Base-by-base conservation (phyloP, 2,888 invertebrate genomes). In the Apamea sordens region DNA sequence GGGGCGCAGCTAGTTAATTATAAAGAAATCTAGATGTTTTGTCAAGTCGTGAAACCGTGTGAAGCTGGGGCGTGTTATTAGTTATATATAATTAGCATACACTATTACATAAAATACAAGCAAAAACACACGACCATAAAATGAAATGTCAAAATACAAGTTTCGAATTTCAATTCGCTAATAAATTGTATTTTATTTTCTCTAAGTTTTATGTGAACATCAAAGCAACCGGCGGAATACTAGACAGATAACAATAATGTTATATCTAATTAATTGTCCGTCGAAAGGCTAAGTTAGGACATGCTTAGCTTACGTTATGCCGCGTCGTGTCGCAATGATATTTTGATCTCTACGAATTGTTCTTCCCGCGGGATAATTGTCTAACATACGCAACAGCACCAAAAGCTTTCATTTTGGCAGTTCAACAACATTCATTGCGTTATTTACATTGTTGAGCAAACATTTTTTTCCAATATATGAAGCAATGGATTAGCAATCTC, bases 181-280 rank as follows among this genome's bases (percentile, higher is more conserved):
- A 78, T 78, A 79, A 80, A 82, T 88, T 50, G 63, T 72, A 65
- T 83, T 83, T 76, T 76, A 79, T 73, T 83, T 77, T 82, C 69
- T 65, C 68, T 41, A 15, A 69, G 59, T 73, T 77, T 61, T 76
- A 53, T 75, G 79, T 18, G 41, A 72, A 80, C 70, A 79, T 89
- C 83, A 89, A 89, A 88, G 76, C 76, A 18, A 56, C 82, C 89
- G 89, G 36, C 44, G 8, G 80, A 83, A 84, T 83, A 32, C 50
- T 77, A 67, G 82, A 82, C 70, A 80, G 82, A 77, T 84, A 84
- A 88, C 82, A 87, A 89, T 85, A 87, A 88, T 86, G 77, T 80
- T 76, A 71, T 80, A 75, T 79, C 73, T 88, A 88, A 88, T 90
- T 85, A 86, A 88, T 86, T 64, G 79, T 61, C 63, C 71, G 76